phyloP scores from a whole-genome alignment of 2,888 invertebrate genomes.

The Diarsia brunnea region DNA sequence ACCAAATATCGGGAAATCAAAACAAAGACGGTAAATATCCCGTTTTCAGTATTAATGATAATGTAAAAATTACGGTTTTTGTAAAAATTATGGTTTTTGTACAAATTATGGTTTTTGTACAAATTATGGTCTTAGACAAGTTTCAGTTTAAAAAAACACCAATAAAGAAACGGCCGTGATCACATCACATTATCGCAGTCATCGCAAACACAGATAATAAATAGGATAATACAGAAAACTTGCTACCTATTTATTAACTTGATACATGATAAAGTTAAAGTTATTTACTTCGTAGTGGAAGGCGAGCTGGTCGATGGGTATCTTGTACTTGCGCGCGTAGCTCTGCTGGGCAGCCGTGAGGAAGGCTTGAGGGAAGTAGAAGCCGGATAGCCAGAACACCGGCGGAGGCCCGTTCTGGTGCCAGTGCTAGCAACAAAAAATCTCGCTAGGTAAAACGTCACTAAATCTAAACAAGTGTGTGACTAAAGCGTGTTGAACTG shows the following conservation, averaged over 20 bases:
- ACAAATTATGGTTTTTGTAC: too few relatives aligned
- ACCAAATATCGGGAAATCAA: too few relatives aligned
- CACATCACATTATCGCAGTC: neutral
- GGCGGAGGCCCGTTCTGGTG: constrained; percentile 94
- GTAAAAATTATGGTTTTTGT: too few relatives aligned
- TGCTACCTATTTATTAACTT: neutral
- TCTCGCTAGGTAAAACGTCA: neutral
- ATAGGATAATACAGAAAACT: neutral
- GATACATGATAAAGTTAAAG: neutral
- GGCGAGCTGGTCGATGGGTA: constrained; percentile 96
- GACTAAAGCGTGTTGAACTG: neutral
- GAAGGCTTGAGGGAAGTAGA: constrained; percentile 99
- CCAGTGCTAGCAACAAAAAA: constrained; percentile 92
- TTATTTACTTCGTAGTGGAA: constrained; percentile 94
- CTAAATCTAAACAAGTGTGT: neutral
- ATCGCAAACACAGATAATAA: neutral
- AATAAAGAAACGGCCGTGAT: neutral
- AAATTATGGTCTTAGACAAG: too few relatives aligned
- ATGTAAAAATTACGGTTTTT: too few relatives aligned
- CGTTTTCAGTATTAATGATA: too few relatives aligned
- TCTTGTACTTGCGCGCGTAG: constrained; percentile 96
- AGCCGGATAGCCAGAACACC: constrained; percentile 97
- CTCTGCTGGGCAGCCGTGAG: constrained; percentile 98
- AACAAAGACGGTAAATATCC: too few relatives aligned
- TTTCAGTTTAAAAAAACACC: neutral